Conservation (phyloP, 2,113 vertebrate genomes). For the Lampris incognitus region DNA sequence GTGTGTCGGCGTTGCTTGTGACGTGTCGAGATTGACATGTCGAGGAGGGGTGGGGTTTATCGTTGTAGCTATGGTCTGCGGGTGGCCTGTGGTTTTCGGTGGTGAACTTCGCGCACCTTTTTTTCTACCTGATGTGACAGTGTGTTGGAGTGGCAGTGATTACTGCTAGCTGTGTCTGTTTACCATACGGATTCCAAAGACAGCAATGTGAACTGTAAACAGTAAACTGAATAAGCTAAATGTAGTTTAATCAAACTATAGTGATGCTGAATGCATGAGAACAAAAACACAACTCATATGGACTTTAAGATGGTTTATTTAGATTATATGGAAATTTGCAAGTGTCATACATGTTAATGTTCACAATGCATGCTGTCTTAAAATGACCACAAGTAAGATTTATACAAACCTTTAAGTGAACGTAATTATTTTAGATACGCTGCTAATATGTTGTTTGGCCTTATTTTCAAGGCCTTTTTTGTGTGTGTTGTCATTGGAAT, state of each 20-base stretch:
- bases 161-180: not conserved
- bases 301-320: no score
- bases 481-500: no score
- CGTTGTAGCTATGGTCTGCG: not conserved
- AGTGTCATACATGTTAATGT: no score
- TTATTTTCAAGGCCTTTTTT: no score
- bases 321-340: no score
- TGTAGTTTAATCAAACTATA: not conserved
- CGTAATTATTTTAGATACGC: no score
- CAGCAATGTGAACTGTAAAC: not conserved
- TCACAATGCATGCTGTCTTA: no score
- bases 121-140: no score
- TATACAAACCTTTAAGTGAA: no score
- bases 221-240: not conserved
- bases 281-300: not conserved
- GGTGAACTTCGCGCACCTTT: not conserved
- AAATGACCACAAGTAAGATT: no score
- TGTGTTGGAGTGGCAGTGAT: not conserved
- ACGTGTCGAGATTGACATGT: not conserved
- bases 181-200: not conserved
- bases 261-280: not conserved
- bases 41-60: not conserved
- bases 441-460: no score
- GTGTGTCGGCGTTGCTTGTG: not conserved
- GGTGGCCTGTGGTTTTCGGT: not conserved